phyloP scores from a whole-genome alignment of 2,797 vertebrate genomes.

The Babyrousa celebensis region DNA sequence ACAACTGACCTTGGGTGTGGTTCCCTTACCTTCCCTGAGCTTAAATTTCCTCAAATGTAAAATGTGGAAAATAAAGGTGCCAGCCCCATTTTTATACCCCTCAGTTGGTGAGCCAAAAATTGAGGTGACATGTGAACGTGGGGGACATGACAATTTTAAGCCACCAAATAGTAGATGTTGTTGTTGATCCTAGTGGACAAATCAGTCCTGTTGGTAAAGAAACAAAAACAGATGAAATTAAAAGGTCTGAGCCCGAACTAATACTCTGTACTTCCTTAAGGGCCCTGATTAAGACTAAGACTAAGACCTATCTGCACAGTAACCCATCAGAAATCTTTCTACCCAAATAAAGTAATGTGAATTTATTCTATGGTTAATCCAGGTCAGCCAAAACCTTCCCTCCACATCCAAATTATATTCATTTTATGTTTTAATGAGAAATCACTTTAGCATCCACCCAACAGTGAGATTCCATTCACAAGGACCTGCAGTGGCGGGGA shows the following conservation, averaged over 20 bases:
- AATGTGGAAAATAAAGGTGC: not conserved
- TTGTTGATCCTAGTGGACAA: not conserved
- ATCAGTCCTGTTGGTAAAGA: not conserved
- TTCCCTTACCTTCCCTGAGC: not conserved
- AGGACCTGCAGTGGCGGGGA: too few relatives aligned
- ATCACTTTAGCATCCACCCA: not conserved
- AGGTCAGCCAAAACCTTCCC: not conserved
- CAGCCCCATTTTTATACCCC: not conserved
- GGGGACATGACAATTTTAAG: not conserved
- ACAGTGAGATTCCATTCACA: not conserved
- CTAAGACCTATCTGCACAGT: not conserved
- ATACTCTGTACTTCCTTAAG: not conserved
- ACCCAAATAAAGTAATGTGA: not conserved
- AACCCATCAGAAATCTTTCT: not conserved
- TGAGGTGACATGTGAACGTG: not conserved
- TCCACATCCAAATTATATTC: not conserved
- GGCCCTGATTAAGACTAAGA: too few relatives aligned
- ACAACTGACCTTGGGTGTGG: not conserved
- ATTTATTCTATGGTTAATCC: not conserved
- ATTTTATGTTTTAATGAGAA: not conserved
- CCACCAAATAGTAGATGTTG: not conserved
- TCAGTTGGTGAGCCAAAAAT: not conserved
- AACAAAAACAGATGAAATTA: not conserved
- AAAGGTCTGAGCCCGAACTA: not conserved
- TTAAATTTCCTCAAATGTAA: conserved; percentile 11